phyloP scores from a whole-genome alignment of 2,113 vertebrate genomes.

The Setophaga coronata region DNA sequence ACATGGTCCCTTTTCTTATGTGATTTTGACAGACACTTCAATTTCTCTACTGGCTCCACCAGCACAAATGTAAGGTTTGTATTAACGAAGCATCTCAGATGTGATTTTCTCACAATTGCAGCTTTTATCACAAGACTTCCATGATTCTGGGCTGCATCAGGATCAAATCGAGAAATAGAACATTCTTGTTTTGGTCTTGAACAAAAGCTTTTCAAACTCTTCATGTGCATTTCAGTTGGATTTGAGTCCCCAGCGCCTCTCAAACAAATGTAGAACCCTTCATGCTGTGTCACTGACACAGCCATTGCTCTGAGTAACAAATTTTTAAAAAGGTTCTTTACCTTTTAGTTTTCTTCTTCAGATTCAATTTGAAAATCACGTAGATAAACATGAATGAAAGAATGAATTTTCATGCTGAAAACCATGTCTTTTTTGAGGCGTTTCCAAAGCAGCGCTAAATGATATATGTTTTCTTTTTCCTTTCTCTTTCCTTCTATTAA shows the following conservation, averaged over 20 bases:
- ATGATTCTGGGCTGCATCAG: background rate
- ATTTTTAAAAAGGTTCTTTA: background rate
- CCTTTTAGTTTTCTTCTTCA: background rate
- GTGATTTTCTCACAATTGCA: background rate
- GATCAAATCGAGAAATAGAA: background rate
- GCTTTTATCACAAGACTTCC: background rate
- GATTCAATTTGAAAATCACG: background rate
- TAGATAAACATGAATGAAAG: background rate
- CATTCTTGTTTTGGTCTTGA: background rate
- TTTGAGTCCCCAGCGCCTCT: background rate
- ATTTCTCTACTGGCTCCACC: background rate
- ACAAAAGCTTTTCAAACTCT: background rate
- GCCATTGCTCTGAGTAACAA: background rate
- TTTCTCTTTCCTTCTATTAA: background rate
- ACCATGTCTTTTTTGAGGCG: background rate
- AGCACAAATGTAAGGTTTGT: background rate
- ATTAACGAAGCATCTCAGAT: background rate
- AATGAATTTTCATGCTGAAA: background rate
- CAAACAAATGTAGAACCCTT: background rate
- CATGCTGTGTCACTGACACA: background rate
- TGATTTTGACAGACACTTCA: background rate
- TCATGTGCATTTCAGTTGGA: background rate
- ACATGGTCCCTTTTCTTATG: rapidly evolving
- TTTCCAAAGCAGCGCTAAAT: background rate
- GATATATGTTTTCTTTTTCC: background rate